Evolutionary conservation across 2,113 vertebrate genomes (phyloP).

Genomic region (Mustela nigripes): DNA sequence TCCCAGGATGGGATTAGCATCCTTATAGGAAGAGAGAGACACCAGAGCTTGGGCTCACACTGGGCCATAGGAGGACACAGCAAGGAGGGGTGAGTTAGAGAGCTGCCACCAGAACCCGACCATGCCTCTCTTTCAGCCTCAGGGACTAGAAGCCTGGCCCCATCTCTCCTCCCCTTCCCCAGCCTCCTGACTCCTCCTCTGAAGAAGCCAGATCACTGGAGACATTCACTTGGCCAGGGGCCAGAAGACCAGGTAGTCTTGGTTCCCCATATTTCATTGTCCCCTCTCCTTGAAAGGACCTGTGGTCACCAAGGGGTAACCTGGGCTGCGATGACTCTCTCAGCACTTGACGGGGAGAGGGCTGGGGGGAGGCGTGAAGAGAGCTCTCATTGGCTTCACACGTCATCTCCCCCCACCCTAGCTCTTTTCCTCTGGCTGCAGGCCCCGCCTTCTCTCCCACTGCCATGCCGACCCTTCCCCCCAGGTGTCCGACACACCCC

Average conservation of each 20-base stretch:
- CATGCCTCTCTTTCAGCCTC: background rate
- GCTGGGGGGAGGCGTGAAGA: background rate
- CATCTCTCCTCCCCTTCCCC: background rate
- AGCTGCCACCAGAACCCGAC: background rate
- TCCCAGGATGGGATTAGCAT: too few relatives aligned
- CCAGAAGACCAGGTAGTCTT: background rate
- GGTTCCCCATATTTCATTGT: background rate
- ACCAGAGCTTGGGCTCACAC: background rate
- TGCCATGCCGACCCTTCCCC: background rate
- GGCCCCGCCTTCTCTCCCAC: background rate
- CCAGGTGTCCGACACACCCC: background rate
- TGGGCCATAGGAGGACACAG: background rate
- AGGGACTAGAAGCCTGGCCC: background rate
- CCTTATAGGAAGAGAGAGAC: background rate
- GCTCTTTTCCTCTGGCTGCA: background rate
- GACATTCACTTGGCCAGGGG: background rate
- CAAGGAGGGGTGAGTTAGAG: background rate
- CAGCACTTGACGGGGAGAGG: background rate
- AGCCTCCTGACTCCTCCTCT: background rate
- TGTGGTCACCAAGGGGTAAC: background rate
- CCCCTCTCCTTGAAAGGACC: background rate
- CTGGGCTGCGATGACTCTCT: background rate
- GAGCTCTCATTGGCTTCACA: background rate
- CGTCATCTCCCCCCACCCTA: too few relatives aligned
- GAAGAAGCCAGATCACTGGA: slow-evolving; percentile 37